phyloP scores from a whole-genome alignment of 2,888 invertebrate genomes.

The Tetrapedia diversipes region DNA sequence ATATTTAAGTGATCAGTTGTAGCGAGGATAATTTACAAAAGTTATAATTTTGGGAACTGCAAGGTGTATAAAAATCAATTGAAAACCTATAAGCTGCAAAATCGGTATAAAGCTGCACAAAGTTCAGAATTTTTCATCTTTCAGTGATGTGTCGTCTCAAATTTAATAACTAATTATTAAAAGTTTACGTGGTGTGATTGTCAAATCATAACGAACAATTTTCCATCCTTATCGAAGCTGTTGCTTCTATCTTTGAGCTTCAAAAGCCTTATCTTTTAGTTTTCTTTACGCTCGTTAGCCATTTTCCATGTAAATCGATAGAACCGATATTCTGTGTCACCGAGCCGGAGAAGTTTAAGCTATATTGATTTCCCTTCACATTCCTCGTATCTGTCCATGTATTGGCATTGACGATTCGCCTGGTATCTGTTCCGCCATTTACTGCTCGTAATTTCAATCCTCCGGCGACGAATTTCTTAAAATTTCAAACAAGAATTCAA shows the following conservation, averaged over 20 bases:
- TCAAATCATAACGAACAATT: no score
- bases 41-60: no score
- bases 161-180: background rate
- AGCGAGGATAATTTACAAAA: no score
- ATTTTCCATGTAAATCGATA: constrained; percentile 37
- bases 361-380: constrained; percentile 47
- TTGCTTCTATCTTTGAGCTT: background rate
- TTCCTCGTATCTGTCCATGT: constrained; percentile 21
- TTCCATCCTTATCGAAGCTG: background rate
- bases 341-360: constrained; percentile 40
- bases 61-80: no score
- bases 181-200: background rate
- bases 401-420: constrained; percentile 35
- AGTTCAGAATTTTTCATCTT: background rate
- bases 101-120: background rate
- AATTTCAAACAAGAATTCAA: no score
- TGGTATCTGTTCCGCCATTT: constrained; percentile 21
- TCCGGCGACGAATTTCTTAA: background rate
- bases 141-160: background rate
- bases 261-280: background rate
- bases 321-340: constrained; percentile 40
- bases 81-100: no score
- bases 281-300: constrained; percentile 25
- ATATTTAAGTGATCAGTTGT: no score
- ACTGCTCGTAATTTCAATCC: constrained; percentile 2